Evolutionary conservation across 2,113 vertebrate genomes (phyloP).

Genomic region (Centropus unirufus): DNA sequence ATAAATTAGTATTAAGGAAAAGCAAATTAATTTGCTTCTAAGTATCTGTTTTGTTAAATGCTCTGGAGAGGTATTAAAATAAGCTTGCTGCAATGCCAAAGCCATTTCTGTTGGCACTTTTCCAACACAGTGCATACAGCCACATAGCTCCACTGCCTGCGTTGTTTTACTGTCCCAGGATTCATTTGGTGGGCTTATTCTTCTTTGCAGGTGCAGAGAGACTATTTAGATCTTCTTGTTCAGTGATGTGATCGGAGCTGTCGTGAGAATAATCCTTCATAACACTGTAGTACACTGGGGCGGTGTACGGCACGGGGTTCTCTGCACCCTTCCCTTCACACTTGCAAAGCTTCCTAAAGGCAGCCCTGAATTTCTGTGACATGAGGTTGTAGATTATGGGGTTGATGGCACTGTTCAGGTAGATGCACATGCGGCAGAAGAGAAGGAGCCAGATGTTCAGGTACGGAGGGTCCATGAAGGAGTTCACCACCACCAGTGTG

Average conservation of each 20-base stretch:
- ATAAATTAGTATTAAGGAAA: neutral
- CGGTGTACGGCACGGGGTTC: neutral
- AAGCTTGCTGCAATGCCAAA: neutral
- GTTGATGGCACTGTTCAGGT: conserved; percentile 87
- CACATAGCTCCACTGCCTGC: neutral
- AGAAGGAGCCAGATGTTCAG: conserved; percentile 86
- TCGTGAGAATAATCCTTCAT: conserved; percentile 76
- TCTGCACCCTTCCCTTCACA: conserved; percentile 64
- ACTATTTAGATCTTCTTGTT: conserved; percentile 74
- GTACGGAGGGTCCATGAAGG: conserved; percentile 84
- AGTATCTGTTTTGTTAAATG: neutral
- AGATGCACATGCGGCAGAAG: conserved; percentile 87
- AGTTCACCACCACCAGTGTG: conserved; percentile 87
- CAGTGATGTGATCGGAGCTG: conserved; percentile 65
- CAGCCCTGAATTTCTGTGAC: conserved; percentile 87
- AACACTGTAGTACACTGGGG: conserved; percentile 77
- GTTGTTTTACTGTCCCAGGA: neutral
- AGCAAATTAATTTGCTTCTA: neutral
- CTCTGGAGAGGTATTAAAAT: neutral
- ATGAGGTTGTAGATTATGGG: conserved; percentile 88
- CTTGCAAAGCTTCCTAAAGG: conserved; percentile 81
- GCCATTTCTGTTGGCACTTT: neutral
- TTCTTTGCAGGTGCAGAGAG: conserved; percentile 20
- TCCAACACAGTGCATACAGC: neutral
- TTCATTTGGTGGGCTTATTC: conserved; percentile 36